These are phyloP conservation scores for Chorisops tibialis DNA, from an alignment of 2,888 invertebrate species.

Conservation along the genomic window DNA sequence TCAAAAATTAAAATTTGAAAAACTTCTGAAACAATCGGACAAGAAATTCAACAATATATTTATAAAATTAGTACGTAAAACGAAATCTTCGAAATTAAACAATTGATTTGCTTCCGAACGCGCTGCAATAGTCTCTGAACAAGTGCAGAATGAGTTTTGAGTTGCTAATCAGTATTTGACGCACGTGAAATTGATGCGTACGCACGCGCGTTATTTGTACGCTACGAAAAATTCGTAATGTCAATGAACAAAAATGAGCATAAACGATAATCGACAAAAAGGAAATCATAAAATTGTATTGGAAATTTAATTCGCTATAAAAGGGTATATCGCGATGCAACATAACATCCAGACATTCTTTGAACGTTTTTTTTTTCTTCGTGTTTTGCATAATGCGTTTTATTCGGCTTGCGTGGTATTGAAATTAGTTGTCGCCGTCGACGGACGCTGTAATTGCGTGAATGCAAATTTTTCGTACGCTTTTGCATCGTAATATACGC, in stretches of 20 bases:
- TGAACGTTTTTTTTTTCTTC: no score
- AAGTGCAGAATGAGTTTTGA: slow-evolving; percentile 14
- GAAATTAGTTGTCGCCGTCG: not conserved
- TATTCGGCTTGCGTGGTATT: no score
- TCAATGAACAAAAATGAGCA: not conserved
- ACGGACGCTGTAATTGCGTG: not conserved
- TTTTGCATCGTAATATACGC: not conserved
- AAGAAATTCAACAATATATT: slow-evolving; percentile 18
- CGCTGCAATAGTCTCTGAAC: not conserved
- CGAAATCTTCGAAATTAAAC: slow-evolving; percentile 1
- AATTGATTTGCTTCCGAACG: not conserved
- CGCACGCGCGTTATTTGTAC: not conserved
- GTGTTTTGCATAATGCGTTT: no score
- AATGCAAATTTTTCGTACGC: slow-evolving; percentile 3
- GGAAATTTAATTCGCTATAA: no score
- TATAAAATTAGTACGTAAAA: no score
- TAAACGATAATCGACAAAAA: no score
- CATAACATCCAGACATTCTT: no score
- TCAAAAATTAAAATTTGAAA: slow-evolving; percentile 1
- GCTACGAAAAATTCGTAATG: not conserved
- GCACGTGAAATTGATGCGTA: slow-evolving; percentile 25
- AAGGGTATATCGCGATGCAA: no score
- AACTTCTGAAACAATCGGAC: slow-evolving; percentile 12
- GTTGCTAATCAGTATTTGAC: slow-evolving; percentile 27
- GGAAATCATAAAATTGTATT: no score